Evolutionary conservation across 1,140 invertebrate genomes (phyloP), one percentile per base, ranked within the genome.

Genomic region (Drosophila burlai): DNA sequence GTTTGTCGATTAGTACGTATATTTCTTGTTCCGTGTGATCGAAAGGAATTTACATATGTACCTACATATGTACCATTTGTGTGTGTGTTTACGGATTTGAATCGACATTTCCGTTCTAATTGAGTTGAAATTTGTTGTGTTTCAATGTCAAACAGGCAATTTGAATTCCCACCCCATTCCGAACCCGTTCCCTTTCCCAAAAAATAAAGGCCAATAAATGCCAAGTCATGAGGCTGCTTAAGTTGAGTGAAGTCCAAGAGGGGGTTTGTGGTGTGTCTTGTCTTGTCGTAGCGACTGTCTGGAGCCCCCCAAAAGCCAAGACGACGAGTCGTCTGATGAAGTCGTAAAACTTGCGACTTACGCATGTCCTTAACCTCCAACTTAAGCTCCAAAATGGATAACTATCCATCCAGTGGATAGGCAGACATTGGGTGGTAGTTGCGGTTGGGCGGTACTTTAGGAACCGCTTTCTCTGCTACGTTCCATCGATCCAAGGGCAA

Each of bases 401-500:
- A 71, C 34, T 66, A 55, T 50, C 40, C 40, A 36, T 38, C 52
- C 34, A 6, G 29, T 34, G 34, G n/a, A 50, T 24, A 24, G 64
- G 29, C 54, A 60, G 50, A 40, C 67, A 50, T 67, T 61, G 45
- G 59, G 4, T 26, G 21, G 54, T 49, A 76, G 24, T 69, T 49
- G 69, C 52, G 55, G 57, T 29, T 47, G 55, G 61, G 10, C 16
- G n/a, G 64, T 50, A 59, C 38, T 77, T 61, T 50, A 49, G 36
- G 42, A 58, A 58, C 40, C 66, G 26, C 54, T 26, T 26, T 29
- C n/a, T 49, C 26, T 18, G 18, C 74, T 45, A 38, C 68, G 59
- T 63, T 84, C 66, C 83, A 90, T 89, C 87, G 84, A 89, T 89
- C 81, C 85, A 84, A 87, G 83, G 83, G 66, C 80, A 89, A 59